Conservation (phyloP, 2,888 invertebrate genomes). For the Eledona agricola region DNA sequence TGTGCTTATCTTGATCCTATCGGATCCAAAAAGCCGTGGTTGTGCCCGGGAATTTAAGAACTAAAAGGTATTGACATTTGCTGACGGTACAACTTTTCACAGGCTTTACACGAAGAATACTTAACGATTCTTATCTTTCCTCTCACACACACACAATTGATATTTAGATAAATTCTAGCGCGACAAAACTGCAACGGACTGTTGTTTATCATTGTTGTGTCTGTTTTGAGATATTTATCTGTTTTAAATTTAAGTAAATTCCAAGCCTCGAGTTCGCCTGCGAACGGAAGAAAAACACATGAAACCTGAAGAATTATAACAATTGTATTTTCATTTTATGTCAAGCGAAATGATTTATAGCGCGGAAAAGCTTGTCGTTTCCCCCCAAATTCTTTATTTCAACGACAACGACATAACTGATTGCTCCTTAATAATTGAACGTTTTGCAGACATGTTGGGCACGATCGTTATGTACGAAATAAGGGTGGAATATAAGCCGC, state of each 20-base stretch:
- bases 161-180: no score
- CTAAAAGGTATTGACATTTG: slow-evolving; percentile 20
- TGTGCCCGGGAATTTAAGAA: slow-evolving; percentile 1
- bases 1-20: slow-evolving; percentile 16
- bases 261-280: no score
- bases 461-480: no score
- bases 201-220: no score
- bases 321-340: slow-evolving; percentile 55
- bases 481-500: no score
- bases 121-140: no score
- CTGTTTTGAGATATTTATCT: no score
- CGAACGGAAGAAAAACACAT: slow-evolving; percentile 43
- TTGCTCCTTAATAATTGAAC: slow-evolving; percentile 44
- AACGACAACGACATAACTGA: slow-evolving; percentile 44
- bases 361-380: slow-evolving; percentile 47
- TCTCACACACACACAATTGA: no score
- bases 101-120: slow-evolving; percentile 1
- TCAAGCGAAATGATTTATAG: slow-evolving; percentile 52
- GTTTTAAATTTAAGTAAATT: no score
- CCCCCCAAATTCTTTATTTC: slow-evolving; percentile 46
- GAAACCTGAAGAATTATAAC: slow-evolving; percentile 50
- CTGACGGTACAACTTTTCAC: slow-evolving; percentile 2
- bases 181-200: no score
- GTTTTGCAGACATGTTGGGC: no score
- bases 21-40: slow-evolving; percentile 11